Conservation (phyloP, 2,113 vertebrate genomes). For the Paramisgurnus dabryanus region DNA sequence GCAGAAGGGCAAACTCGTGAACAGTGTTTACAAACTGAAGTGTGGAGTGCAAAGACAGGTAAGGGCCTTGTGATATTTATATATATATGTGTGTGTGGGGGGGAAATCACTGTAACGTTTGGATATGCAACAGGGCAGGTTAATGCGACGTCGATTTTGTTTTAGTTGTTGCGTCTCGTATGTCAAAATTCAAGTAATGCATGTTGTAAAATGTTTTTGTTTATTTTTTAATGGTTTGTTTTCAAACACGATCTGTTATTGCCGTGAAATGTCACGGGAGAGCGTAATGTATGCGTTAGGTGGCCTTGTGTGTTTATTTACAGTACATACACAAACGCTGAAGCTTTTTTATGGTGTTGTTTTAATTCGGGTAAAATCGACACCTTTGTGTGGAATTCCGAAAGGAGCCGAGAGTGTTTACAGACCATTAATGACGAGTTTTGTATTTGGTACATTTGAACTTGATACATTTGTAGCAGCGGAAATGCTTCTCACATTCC, state of each 20-base stretch:
- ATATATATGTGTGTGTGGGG: neutral
- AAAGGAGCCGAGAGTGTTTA: slow-evolving; percentile 35
- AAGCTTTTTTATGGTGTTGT: slow-evolving; percentile 26
- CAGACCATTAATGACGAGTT: neutral
- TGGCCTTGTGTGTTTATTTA: slow-evolving; percentile 24
- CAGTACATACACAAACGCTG: neutral
- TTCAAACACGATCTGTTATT: slow-evolving; percentile 1
- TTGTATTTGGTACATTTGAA: neutral
- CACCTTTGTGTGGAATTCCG: slow-evolving; percentile 38
- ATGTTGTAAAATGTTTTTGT: neutral
- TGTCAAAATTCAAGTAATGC: neutral
- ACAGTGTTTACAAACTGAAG: slow-evolving; percentile 60
- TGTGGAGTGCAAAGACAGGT: slow-evolving; percentile 69
- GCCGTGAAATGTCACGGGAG: neutral
- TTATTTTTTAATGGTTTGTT: neutral
- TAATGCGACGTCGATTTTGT: neutral
- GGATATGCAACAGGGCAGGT: slow-evolving; percentile 26
- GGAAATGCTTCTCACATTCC: slow-evolving; percentile 14
- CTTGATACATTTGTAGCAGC: slow-evolving; percentile 6
- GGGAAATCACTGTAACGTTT: neutral
- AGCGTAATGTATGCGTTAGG: neutral
- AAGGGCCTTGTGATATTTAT: slow-evolving; percentile 45
- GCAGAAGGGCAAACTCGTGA: slow-evolving; percentile 41
- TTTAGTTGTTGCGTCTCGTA: neutral
- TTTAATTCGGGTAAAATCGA: slow-evolving; percentile 23